Conservation (phyloP, 2,888 invertebrate species). For the Tetragnatha montana region DNA sequence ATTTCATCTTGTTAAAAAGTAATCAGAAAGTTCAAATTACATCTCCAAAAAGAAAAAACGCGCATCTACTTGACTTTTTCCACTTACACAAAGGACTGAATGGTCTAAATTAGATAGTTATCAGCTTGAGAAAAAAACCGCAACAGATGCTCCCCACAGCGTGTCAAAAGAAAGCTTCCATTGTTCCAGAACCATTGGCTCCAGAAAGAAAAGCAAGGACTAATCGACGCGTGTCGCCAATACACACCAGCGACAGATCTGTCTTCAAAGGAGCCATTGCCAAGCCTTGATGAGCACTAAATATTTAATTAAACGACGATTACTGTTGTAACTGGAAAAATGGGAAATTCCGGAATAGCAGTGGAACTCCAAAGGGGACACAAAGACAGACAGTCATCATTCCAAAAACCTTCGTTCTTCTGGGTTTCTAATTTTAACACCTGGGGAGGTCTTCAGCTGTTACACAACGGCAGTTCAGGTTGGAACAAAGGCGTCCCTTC, state of each 20-base stretch:
- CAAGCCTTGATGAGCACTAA: constrained; percentile 1
- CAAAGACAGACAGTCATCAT: neutral
- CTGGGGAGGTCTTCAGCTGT: neutral
- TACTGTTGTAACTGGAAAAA: neutral
- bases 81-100: neutral
- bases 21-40: neutral
- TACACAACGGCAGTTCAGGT: neutral
- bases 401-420: neutral
- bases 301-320: neutral
- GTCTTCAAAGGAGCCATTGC: neutral
- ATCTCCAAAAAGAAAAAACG: neutral
- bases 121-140: neutral
- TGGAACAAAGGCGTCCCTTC: neutral
- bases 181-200: neutral
- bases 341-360: neutral
- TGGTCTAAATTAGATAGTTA: neutral
- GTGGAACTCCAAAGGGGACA: neutral
- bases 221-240: neutral
- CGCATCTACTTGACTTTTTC: neutral
- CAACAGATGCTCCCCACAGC: neutral
- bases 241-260: neutral
- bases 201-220: neutral
- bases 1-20: neutral
- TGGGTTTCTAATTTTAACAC: neutral
- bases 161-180: neutral